Evolutionary conservation across 37 sponge, comb jelly and placozoan species (phyloP), one percentile per base, ranked within the genome.

Genomic region (Lycopodina hypogea): DNA sequence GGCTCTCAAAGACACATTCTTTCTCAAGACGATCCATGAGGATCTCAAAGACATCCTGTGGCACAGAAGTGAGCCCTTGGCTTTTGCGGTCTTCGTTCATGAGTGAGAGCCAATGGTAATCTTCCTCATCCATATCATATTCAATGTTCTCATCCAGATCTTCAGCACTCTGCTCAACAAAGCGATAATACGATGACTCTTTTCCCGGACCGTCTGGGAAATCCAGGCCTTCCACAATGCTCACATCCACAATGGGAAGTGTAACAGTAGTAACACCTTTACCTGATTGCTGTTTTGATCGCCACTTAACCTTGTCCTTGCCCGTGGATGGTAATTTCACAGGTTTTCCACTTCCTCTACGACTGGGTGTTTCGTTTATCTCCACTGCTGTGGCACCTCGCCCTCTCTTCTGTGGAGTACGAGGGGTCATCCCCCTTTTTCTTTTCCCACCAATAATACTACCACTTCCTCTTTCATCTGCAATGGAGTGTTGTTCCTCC

Each of bases 111-210:
- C 99, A 98, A 51, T 89, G 94, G 70, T 83, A 80, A 69, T 98
- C 99, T 53, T 98, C 99, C 60, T 98, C 99, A 78, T 98, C 99
- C 90, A 98, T 96, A 52, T 98, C 99, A 72, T 96, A 98, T 66
- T 98, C 99, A 35, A 98, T 78, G 51, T 81, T 74, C n/a, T 88
- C 89, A 35, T 93, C 97, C 30, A 96, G 64, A 60, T 96, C 94
- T 56, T 93, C 94, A 7, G 70, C 41, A 9, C 91, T 82, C 71
- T 85, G 87, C 73, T 87, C 94, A 15, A 93, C 82, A 37, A 82
- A 93, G 33, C 87, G 85, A 64, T 72, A 90, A 52, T 88, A 94
- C 26, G 84, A 74, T 30, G 58, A 59, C 12, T 69, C 77, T 42
- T 84, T 37, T 1, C 64, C 23, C 19, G 88, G 92, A 2, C 88